phyloP scores from a whole-genome alignment of 2,888 invertebrate species.

The Cancer borealis region DNA sequence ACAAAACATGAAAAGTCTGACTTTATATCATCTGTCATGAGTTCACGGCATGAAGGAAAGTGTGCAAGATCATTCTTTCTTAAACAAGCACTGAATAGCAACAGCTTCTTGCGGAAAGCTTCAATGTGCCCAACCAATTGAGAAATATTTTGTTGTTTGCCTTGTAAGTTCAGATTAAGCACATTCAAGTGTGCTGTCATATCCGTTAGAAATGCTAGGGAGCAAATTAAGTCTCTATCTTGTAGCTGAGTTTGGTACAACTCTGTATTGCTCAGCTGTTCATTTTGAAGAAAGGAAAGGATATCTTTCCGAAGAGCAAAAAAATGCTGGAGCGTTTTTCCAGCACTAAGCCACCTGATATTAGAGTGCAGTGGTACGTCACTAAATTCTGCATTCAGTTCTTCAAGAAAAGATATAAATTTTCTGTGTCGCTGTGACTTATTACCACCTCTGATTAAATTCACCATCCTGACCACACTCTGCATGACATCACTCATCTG shows the following conservation, averaged over 20 bases:
- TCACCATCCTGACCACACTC: no score
- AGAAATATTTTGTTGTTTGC: constrained; percentile 36
- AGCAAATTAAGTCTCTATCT: constrained; percentile 39
- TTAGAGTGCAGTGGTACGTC: no score
- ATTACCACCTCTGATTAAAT: no score
- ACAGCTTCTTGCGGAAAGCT: constrained; percentile 44
- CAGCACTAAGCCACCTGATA: no score
- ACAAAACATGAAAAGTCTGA: no score
- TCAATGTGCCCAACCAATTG: constrained; percentile 37
- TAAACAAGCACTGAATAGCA: constrained; percentile 18
- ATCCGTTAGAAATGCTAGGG: neutral
- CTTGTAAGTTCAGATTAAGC: constrained; percentile 42
- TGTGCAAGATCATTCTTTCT: neutral
- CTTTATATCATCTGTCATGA: no score
- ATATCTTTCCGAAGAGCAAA: constrained; percentile 24
- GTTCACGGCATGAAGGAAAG: constrained; percentile 7
- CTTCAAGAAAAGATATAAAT: no score
- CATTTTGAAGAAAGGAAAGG: neutral
- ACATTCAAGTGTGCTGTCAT: neutral
- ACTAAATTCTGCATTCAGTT: no score
- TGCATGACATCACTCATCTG: no score
- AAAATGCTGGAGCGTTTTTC: neutral
- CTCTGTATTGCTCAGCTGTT: neutral
- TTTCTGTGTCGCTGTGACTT: no score
- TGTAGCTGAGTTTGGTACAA: neutral